Conservation (phyloP, 2,113 vertebrate species). For the Microcebus lehilahytsara region DNA sequence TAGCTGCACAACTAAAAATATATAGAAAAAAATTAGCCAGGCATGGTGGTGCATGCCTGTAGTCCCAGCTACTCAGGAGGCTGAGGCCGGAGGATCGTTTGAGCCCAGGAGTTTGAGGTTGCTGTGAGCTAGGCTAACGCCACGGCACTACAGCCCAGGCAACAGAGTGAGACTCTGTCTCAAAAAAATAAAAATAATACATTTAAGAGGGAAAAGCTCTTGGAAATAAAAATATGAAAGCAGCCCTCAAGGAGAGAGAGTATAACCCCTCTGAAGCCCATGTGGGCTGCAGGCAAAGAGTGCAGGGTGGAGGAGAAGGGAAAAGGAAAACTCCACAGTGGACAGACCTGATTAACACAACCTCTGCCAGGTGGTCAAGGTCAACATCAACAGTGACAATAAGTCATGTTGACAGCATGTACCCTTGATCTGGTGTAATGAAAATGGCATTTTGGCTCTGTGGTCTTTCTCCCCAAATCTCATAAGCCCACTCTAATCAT, state of each 20-base stretch:
- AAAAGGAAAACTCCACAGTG: neutral
- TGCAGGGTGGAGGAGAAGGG: too few species aligned
- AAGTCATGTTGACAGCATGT: neutral
- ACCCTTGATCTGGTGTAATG: neutral
- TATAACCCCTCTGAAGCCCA: neutral
- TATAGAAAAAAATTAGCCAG: too few species aligned
- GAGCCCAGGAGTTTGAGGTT: too few species aligned
- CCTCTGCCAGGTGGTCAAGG: neutral
- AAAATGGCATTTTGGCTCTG: neutral
- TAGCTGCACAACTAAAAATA: too few species aligned
- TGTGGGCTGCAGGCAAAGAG: neutral
- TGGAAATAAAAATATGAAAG: neutral
- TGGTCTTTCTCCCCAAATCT: neutral
- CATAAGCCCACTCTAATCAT: neutral
- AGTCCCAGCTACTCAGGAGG: too few species aligned
- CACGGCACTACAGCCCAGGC: too few species aligned
- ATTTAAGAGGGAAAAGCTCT: neutral
- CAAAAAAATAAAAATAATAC: neutral
- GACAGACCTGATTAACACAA: neutral
- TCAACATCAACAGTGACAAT: neutral
- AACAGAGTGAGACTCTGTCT: too few species aligned
- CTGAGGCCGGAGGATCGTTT: too few species aligned
- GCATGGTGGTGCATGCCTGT: too few species aligned
- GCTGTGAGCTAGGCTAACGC: too few species aligned
- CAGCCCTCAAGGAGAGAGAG: neutral